Evolutionary conservation across 2,113 vertebrate species (phyloP).

Genomic region (Steatornis caripensis): DNA sequence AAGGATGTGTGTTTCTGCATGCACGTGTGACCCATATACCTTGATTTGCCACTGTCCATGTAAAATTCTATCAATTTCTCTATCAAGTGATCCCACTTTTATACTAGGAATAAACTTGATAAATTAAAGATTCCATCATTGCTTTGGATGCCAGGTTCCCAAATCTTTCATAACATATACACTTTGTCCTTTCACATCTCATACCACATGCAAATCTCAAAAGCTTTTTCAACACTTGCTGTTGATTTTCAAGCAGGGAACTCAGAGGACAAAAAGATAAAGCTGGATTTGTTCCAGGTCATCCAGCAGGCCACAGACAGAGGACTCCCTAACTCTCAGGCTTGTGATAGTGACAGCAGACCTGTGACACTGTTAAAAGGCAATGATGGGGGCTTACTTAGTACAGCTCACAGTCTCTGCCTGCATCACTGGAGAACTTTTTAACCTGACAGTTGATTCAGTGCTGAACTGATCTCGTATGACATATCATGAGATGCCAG

Average conservation of each 20-base stretch:
- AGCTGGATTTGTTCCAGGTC: background rate
- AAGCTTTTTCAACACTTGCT: background rate
- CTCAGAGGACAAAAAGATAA: background rate
- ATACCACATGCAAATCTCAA: background rate
- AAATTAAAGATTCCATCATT: background rate
- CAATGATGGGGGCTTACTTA: background rate
- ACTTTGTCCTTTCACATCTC: background rate
- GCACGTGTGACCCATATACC: background rate
- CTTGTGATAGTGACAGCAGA: background rate
- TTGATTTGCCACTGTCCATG: background rate
- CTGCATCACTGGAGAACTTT: background rate
- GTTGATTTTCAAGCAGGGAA: background rate
- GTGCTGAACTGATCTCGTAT: background rate
- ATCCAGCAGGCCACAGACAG: background rate
- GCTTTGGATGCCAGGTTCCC: background rate
- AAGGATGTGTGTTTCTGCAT: background rate
- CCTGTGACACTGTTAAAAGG: background rate
- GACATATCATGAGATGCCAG: background rate
- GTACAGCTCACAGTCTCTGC: background rate
- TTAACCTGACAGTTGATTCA: background rate
- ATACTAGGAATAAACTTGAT: background rate
- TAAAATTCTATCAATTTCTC: background rate
- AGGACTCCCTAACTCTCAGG: background rate
- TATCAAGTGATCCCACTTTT: background rate
- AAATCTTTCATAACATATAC: background rate